Evolutionary conservation across 2,888 invertebrate genomes (phyloP).

Genomic region (Resseliella maxima): DNA sequence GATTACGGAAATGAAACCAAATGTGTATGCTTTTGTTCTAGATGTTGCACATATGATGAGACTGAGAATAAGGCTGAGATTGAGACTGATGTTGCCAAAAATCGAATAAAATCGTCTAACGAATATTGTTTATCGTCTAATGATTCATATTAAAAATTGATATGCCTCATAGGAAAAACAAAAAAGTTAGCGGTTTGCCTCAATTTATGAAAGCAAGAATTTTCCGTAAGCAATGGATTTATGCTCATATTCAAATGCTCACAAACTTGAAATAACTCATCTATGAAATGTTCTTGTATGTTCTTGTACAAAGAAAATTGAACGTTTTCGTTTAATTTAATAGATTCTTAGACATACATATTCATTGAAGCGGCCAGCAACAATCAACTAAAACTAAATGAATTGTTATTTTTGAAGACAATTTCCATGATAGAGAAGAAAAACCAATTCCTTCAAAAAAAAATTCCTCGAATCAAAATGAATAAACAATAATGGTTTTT

Average conservation of each 20-base stretch:
- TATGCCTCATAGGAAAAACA: not conserved
- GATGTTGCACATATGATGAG: not conserved
- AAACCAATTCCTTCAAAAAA: no score
- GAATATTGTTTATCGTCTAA: not conserved
- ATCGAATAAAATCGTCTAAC: not conserved
- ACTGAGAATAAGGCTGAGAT: not conserved
- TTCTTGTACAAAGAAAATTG: not conserved
- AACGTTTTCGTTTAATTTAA: conserved; percentile 5
- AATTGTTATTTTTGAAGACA: not conserved
- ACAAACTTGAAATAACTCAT: not conserved
- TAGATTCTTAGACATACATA: not conserved
- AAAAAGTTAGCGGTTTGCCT: not conserved
- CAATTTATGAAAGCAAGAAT: no score
- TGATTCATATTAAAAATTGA: not conserved
- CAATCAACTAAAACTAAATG: not conserved
- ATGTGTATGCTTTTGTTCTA: not conserved
- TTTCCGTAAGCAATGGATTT: not conserved
- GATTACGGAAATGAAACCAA: not conserved
- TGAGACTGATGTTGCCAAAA: not conserved
- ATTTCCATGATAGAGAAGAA: not conserved
- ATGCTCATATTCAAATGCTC: not conserved
- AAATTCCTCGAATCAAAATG: not conserved
- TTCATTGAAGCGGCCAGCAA: not conserved
- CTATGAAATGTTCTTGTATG: not conserved
- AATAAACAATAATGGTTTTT: not conserved